phyloP scores from a whole-genome alignment of 37 sponge, comb jelly and placozoan genomes.

The Beroe forskalii region DNA sequence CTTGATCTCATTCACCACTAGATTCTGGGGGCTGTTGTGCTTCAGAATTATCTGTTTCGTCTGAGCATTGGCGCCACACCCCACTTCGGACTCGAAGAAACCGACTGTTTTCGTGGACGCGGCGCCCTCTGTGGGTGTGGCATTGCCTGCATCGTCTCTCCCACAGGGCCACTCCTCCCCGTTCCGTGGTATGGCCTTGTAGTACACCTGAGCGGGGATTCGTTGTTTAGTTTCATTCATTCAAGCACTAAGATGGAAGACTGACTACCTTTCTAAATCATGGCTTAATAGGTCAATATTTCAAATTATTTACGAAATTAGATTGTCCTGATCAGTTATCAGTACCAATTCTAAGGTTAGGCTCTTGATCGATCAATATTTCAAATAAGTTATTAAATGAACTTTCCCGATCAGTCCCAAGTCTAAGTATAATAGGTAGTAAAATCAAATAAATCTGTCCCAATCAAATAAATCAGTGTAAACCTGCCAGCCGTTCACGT shows the following conservation, averaged over 20 bases:
- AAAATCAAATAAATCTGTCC: too few relatives aligned
- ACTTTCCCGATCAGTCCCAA: too few relatives aligned
- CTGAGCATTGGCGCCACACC: not conserved
- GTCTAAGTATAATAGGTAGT: too few relatives aligned
- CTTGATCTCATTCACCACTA: not conserved
- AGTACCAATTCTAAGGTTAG: too few relatives aligned
- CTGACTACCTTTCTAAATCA: too few relatives aligned
- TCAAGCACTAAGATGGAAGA: not conserved
- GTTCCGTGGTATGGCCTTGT: not conserved
- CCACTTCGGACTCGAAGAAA: not conserved
- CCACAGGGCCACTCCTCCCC: constrained; percentile 1
- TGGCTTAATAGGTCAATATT: too few relatives aligned
- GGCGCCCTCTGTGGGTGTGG: not conserved
- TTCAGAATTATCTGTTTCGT: not conserved
- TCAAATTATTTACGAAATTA: too few relatives aligned
- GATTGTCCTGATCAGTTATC: too few relatives aligned
- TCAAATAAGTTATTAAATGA: too few relatives aligned
- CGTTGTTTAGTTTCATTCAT: too few relatives aligned
- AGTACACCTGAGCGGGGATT: not conserved
- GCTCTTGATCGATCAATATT: too few relatives aligned
- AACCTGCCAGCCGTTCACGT: not conserved
- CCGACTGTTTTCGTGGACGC: not conserved
- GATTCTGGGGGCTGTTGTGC: not conserved
- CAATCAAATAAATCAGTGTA: too few relatives aligned
- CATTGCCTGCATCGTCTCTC: not conserved